Evolutionary conservation across 1,140 invertebrate species (phyloP), one percentile per base, ranked within the genome.

Genomic region (Microplitis mediator): DNA sequence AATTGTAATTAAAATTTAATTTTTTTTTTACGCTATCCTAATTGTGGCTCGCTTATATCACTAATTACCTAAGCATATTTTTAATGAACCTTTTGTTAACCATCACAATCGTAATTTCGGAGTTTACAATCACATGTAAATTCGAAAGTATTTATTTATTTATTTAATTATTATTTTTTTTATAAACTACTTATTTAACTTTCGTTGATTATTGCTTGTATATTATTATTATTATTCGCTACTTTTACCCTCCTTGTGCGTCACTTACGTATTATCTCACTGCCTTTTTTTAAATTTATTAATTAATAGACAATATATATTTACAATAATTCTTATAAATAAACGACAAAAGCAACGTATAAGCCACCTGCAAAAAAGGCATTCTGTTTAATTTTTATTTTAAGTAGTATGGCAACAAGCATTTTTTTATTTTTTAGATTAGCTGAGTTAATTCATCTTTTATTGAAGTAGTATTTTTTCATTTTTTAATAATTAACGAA

Each of bases 121-220:
- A 58, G 56, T 31, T 45, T 58, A 58, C 56, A 58, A 58, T 58
- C 56, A 58, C 56, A 58, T 58, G 23, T 58, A 16, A 58, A 58
- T 58, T 58, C 23, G 14, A 58, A 58, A 23, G 56, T 58, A 54
- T 54, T 58, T 16, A 16, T 58, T 31, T 6, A 23, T 31, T 23
- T 23, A 23, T 1, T 23, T 23, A 23, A 1, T 23, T 23, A 23
- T 23, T 23, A n/a, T 23, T 23, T 23, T 23, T 23, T 23, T 23
- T 23, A 23, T 23, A 23, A 58, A 58, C 39, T 45, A 58, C 23
- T 54, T 11, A 9, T 58, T 6, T 31, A 23, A 58, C 56, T 58
- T 58, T 58, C 56, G 56, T 58, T 31, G 56, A 54, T 0, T 23
- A 58, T 23, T 58, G 52, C 16, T 62, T 60, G 8, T 60, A 31